These are phyloP conservation scores for Lates japonicus DNA, from an alignment of 2,797 vertebrate species.

Conservation along the genomic window DNA sequence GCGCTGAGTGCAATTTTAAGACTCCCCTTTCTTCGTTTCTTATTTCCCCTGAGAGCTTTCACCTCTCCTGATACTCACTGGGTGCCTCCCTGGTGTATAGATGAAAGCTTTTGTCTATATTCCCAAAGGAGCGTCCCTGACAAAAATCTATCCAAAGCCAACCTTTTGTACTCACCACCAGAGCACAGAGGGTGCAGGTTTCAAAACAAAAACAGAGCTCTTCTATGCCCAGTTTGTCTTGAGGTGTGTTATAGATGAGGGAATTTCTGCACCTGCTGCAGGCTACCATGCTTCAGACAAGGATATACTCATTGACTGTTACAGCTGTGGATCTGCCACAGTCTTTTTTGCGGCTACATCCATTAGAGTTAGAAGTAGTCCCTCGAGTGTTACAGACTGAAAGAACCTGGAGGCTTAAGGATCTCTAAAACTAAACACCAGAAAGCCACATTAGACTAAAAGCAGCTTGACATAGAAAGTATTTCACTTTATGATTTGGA, in stretches of 20 bases:
- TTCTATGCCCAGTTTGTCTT: not conserved
- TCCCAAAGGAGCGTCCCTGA: not conserved
- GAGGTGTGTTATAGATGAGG: constrained; percentile 5
- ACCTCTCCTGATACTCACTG: constrained; percentile 20
- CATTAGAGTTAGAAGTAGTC: constrained; percentile 11
- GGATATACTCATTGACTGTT: constrained; percentile 5
- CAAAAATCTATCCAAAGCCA: constrained; percentile 28
- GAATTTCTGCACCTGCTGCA: constrained; percentile 16
- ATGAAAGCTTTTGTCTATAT: constrained; percentile 49
- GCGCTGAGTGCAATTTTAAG: not conserved
- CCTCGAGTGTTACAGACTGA: constrained; percentile 1
- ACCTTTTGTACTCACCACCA: constrained; percentile 26
- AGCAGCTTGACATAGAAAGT: constrained; percentile 15
- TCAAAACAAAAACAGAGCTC: constrained; percentile 33
- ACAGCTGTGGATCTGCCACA: not conserved
- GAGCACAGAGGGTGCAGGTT: constrained; percentile 21
- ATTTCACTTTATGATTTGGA: constrained; percentile 16
- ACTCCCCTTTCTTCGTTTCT: not conserved
- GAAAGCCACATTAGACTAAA: constrained; percentile 32
- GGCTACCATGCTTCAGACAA: constrained; percentile 1
- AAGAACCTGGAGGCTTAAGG: not conserved
- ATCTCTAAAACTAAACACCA: constrained; percentile 26
- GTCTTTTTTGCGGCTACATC: constrained; percentile 9
- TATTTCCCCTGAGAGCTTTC: constrained; percentile 31
- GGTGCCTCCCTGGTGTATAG: constrained; percentile 9